These are phyloP conservation scores for Takifugu rubripes DNA, from an alignment of 2,797 vertebrate species.

Conservation along the genomic window DNA sequence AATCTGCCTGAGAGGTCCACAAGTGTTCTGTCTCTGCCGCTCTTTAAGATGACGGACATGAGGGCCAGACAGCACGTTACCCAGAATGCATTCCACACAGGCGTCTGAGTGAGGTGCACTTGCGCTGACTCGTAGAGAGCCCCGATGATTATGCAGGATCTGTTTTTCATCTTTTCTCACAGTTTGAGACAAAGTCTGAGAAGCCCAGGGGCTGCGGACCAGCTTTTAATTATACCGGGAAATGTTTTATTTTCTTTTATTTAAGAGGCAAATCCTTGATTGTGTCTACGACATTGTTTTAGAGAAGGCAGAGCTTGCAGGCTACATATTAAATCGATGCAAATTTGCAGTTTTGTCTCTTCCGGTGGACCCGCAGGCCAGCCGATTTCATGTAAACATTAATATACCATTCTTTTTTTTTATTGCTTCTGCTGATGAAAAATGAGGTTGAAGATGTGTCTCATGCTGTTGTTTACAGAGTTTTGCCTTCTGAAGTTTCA, in stretches of 20 bases:
- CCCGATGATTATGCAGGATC: constrained; percentile 61
- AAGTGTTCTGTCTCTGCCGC: constrained; percentile 59
- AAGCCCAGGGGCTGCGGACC: constrained; percentile 61
- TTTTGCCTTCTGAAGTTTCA: constrained; percentile 22
- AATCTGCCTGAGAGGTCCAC: constrained; percentile 56
- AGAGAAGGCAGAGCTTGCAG: constrained; percentile 34
- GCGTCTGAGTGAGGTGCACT: constrained; percentile 67
- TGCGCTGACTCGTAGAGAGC: constrained; percentile 54
- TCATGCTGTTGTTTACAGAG: constrained; percentile 18
- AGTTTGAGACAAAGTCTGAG: constrained; percentile 55
- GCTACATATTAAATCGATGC: constrained; percentile 52
- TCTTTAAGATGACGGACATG: constrained; percentile 61
- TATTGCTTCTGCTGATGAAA: constrained; percentile 60
- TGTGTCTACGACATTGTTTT: constrained; percentile 59
- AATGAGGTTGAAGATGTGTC: constrained; percentile 31
- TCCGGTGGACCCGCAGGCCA: constrained; percentile 36
- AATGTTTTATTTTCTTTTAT: constrained; percentile 61
- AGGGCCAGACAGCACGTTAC: constrained; percentile 56
- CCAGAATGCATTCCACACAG: constrained; percentile 69
- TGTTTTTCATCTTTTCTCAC: constrained; percentile 71
- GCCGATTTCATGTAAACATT: constrained; percentile 30
- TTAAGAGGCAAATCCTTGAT: constrained; percentile 55
- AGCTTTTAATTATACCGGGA: constrained; percentile 76
- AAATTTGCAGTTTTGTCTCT: constrained; percentile 58
- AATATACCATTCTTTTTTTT: constrained; percentile 52